A percentile compares a stretch with the other conserved stretches of the same genome.
Conservation (phyloP, 1,140 invertebrate species). For the Archivesica marissinica region DNA sequence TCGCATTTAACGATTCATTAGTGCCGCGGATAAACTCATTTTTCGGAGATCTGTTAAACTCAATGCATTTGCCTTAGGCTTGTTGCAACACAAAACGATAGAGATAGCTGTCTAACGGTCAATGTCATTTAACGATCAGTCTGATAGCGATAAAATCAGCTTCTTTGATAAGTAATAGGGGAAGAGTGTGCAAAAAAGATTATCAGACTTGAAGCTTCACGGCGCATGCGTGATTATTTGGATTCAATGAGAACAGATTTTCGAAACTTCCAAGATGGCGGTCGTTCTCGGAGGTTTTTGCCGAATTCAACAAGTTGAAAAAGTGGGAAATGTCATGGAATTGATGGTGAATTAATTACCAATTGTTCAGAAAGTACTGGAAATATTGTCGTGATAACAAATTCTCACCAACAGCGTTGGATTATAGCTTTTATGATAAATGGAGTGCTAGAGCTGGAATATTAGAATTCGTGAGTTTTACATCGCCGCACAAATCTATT, state of each 20-base stretch:
- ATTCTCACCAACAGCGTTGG: not conserved
- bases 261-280: slow-evolving; percentile 21
- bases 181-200: slow-evolving; percentile 27
- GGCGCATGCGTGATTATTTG: slow-evolving; percentile 23
- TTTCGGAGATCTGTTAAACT: slow-evolving; percentile 29
- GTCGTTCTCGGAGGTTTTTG: not conserved
- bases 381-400: not conserved
- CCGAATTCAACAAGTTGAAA: slow-evolving; percentile 31
- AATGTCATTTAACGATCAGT: slow-evolving; percentile 28
- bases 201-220: slow-evolving; percentile 25
- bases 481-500: slow-evolving; percentile 13
- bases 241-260: slow-evolving; percentile 28
- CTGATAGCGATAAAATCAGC: slow-evolving; percentile 21
- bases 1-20: slow-evolving; percentile 34
- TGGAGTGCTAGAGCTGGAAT: not conserved
- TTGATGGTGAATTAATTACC: not conserved
- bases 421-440: not conserved
- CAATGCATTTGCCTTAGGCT: slow-evolving; percentile 13
- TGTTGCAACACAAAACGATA: not conserved
- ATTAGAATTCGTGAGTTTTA: not conserved
- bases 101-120: not conserved
- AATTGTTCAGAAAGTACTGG: not conserved
- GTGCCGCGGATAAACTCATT: not conserved
- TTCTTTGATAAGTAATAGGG: slow-evolving; percentile 45
- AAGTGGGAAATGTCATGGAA: not conserved